Conservation (phyloP, 2,113 vertebrate species). For the Rhynchomys soricoides region DNA sequence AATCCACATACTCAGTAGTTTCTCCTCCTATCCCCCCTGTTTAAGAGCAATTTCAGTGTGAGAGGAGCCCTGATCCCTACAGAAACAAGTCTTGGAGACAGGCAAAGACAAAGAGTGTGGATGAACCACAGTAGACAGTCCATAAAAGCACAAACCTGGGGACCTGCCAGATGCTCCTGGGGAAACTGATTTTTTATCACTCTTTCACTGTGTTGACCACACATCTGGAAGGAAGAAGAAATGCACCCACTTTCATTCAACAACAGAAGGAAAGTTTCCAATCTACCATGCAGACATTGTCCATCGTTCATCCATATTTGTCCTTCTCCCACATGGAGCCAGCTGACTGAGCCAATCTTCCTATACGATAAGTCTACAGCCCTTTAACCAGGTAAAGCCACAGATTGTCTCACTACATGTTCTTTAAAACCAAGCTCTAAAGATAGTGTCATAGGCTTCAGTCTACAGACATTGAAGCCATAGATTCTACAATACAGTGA, state of each 20-base stretch:
- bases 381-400: not conserved
- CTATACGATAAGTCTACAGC: not conserved
- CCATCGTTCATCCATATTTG: not conserved
- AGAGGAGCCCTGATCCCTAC: not conserved
- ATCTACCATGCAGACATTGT: not conserved
- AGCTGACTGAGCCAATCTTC: not conserved
- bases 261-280: not conserved
- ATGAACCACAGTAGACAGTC: not conserved
- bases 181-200: not conserved
- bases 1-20: not conserved
- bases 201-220: not conserved
- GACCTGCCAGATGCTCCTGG: not conserved
- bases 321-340: not conserved
- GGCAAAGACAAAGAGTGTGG: not conserved
- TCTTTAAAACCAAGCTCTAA: not conserved
- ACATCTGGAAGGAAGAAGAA: not conserved
- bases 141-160: not conserved
- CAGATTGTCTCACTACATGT: not conserved
- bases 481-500: not conserved
- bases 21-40: not conserved
- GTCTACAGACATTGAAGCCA: conserved; percentile 20
- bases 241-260: not conserved
- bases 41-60: not conserved
- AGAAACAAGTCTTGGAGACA: not conserved
- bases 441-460: not conserved